Base-by-base conservation (phyloP, 2,888 invertebrate species). In the Diaperis boleti region DNA sequence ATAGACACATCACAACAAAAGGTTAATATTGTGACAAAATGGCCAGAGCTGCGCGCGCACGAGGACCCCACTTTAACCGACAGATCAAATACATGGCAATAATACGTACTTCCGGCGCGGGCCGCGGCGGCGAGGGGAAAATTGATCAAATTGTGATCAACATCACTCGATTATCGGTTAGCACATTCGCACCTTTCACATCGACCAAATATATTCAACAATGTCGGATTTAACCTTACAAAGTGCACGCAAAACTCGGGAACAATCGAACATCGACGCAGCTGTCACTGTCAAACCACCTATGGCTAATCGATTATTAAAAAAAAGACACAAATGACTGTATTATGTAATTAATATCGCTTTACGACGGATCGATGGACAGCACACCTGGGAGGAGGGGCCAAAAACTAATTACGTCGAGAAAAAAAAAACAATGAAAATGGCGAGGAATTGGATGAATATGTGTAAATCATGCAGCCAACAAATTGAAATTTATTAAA, bases 21-120 rank as follows among this genome's bases (percentile, higher is more conserved):
- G 81, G 80, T 81, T 81, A 81, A 79, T 80, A 78, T 80, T 81
- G 78, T 82, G 79, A 81, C 81, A 81, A 82, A 81, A 82, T 81
- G 81, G 81, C 80, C 74, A 77, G 70, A 66, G 69, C 73, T 73
- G 79, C 78, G 80, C 80, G 82, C 80, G 76, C 74, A 74, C 49
- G 13, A 11, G n/a, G 10, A 47, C 55, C 49, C 62, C 62, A 63
- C 63, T 59, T 59, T 41, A 22, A 31, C 52, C 52, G 41, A 44
- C 52, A 45, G 57, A 63, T 63, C 63, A 57, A 59, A 63, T 54
- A 63, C 63, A 44, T 45, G 63, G 63, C 63, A 63, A 63, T 63
- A 63, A 63, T 63, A 63, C 63, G 52, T 52, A 59, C 63, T 63
- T 63, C 63, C 63, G 63, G 31, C 44, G 42, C 17, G 13, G 44